A percentile compares a stretch with the other conserved stretches of the same genome.
Evolutionary conservation across 2,888 invertebrate genomes (phyloP).

Genomic region (Macrosiphum euphorbiae): DNA sequence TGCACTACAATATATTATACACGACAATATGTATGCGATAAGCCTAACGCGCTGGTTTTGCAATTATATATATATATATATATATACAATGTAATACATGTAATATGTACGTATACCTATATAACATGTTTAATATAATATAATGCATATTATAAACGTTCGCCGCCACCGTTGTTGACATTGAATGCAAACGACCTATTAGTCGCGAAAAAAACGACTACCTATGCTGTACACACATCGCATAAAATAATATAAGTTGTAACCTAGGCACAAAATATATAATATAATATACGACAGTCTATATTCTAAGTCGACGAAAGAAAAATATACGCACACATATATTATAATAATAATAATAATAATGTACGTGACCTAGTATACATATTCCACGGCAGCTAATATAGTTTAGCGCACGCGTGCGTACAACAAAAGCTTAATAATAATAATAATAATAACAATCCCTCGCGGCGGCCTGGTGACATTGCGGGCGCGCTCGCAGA

Average conservation of each 20-base stretch:
- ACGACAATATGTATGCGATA: neutral
- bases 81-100: neutral
- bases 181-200: slow-evolving; percentile 41
- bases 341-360: neutral
- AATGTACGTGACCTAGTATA: slow-evolving; percentile 33
- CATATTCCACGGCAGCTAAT: neutral
- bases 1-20: neutral
- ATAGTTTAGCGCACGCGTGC: neutral
- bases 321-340: neutral
- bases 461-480: slow-evolving; percentile 49
- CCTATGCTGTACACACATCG: neutral
- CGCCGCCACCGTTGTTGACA: slow-evolving; percentile 19
- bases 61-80: neutral
- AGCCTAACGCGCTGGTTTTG: neutral
- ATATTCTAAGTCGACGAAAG: neutral
- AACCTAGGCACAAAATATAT: neutral
- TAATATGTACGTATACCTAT: no score
- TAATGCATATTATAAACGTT: neutral
- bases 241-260: neutral
- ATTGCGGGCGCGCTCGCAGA: slow-evolving; percentile 50
- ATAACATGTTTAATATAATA: neutral
- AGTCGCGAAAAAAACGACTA: neutral
- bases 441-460: slow-evolving; percentile 46
- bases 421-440: slow-evolving; percentile 55
- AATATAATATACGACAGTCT: neutral